Conservation (phyloP, 2,797 vertebrate species). For the Acanthurus leucopareius region DNA sequence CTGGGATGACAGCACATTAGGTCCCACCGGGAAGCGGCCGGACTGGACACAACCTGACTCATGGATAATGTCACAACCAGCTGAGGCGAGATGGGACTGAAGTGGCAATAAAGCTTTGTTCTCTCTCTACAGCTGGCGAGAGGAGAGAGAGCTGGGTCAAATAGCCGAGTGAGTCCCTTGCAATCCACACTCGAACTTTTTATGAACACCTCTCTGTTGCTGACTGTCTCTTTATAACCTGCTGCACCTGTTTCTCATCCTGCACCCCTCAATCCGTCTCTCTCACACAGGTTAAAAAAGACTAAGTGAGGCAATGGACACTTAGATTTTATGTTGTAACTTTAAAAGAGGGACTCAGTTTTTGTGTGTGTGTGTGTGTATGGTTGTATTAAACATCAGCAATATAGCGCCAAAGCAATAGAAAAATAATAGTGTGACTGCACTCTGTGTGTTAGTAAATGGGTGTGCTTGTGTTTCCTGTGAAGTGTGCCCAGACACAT, state of each 20-base stretch:
- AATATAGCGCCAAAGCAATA: not conserved
- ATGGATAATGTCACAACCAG: conserved; percentile 62
- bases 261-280: not conserved
- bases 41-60: conserved; percentile 54
- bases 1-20: conserved; percentile 67
- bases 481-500: conserved; percentile 69
- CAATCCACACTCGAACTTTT: conserved; percentile 27
- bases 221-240: conserved; percentile 33
- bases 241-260: conserved; percentile 44
- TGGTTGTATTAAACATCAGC: conserved; percentile 19
- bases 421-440: conserved; percentile 7
- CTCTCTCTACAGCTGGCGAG: not conserved
- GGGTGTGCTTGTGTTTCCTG: conserved; percentile 52
- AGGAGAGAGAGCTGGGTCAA: not conserved
- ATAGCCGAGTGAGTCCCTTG: conserved; percentile 14
- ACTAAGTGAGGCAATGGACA: not conserved
- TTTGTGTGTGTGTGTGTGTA: not conserved
- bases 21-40: conserved; percentile 55
- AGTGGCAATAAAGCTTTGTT: conserved; percentile 45
- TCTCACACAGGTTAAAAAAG: not conserved
- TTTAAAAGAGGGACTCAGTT: not conserved
- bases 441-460: conserved; percentile 27
- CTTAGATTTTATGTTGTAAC: not conserved
- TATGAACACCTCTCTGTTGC: conserved; percentile 22
- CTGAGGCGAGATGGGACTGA: conserved; percentile 38